phyloP scores from a whole-genome alignment of 1,140 invertebrate genomes.

The Schlechtendalia chinensis region DNA sequence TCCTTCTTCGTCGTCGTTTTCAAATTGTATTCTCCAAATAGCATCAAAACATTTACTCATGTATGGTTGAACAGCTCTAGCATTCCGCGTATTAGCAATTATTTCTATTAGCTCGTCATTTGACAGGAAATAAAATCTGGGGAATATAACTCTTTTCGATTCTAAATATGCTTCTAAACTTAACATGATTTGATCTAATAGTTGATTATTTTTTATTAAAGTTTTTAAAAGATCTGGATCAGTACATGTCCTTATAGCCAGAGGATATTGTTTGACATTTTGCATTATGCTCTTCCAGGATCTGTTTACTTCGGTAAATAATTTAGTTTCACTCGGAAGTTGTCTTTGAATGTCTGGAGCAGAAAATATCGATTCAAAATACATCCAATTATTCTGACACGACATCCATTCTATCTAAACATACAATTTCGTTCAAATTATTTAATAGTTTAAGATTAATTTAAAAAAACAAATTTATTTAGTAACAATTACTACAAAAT shows the following conservation, averaged over 20 bases:
- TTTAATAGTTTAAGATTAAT: neutral
- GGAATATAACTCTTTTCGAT: conserved; percentile 92
- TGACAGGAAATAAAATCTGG: conserved; percentile 95
- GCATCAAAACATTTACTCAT: conserved; percentile 87
- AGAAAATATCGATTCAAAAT: conserved; percentile 95
- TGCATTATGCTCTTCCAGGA: conserved; percentile 94
- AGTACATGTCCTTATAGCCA: conserved; percentile 79
- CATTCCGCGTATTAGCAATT: conserved; percentile 94
- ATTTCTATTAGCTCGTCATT: conserved; percentile 96
- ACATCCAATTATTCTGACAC: conserved; percentile 95
- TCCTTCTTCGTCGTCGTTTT: conserved; percentile 45
- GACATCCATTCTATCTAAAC: conserved; percentile 76
- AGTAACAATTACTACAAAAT: no score
- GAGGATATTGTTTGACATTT: conserved; percentile 72
- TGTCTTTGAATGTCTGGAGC: conserved; percentile 95
- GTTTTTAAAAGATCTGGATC: conserved; percentile 92
- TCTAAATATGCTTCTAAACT: conserved; percentile 93
- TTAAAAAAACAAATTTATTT: neutral
- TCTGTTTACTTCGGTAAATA: conserved; percentile 89
- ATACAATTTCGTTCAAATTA: neutral
- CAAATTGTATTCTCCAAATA: conserved; percentile 61
- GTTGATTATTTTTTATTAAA: conserved; percentile 81
- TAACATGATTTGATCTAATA: conserved; percentile 85
- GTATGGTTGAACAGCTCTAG: conserved; percentile 86
- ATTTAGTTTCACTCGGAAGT: conserved; percentile 82